Base-by-base conservation (phyloP, 2,113 vertebrate species). In the Uria aalge region DNA sequence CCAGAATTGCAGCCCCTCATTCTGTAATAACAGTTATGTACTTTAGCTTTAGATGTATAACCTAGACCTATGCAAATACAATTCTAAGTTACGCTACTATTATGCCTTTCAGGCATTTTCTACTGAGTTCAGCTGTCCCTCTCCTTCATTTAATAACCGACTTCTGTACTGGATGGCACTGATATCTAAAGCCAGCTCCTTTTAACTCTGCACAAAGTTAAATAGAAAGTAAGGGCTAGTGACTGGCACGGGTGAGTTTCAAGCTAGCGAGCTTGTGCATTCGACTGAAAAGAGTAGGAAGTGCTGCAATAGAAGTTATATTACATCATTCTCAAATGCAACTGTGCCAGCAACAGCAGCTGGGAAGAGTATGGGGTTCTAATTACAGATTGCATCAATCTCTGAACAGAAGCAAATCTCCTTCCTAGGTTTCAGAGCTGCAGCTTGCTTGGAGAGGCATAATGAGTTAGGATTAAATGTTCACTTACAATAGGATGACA, bases 331-430 rank as follows among this genome's bases (percentile, higher is more conserved):
- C 89, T 93, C 95, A 96, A 97, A 87, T 91, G 48, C 89, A 91
- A 89, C 93, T 85, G 93, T 98, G 96, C 94, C 83, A 96, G 79
- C 92, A 98, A 92, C 89, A 97, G 96, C 96, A 97, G 96, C 96
- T 96, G 96, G 95, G 89, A 92, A 92, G 85, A 97, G 96, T 96
- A 89, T 92, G 88, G 95, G 83, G 94, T 94, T 97, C 96, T 97
- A 97, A 96, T 96, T 98, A 96, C 90, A 96, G 91, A 97, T 96
- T 91, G 95, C 96, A 96, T 97, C 92, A 96, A 96, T 97, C 96
- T 96, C 92, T 97, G 88, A 97, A 94, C 89, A 96, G 88, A 73
- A 97, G 85, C 92, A 96, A 96, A 94, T 92, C 84, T 96, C 80
- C 86, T 95, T 95, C 69, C 92, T 87, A 94, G 80, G 77, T 94